Evolutionary conservation across 1,140 invertebrate species (phyloP), one percentile per base, ranked within the genome.

Genomic region (Eueides isabella): DNA sequence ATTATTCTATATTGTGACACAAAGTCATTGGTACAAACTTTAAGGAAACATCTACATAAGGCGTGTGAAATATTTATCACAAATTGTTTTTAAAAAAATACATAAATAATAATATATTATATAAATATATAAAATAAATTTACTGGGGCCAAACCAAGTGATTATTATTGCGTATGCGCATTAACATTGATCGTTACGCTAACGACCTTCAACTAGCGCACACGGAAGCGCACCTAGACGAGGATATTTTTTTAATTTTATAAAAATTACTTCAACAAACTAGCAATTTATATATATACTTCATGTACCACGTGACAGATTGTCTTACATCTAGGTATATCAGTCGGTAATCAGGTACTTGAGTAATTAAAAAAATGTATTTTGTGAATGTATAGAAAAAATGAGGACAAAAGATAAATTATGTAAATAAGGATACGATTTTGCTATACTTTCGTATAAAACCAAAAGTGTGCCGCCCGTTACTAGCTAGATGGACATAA

Each of bases 391-490:
- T 23, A 23, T 55, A 55, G 44, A 55, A 23, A 23, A 55, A 55
- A 55, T 23, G 48, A 55, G 48, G 23, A 23, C 48, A 55, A 55
- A 55, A 55, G 48, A 55, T 55, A 55, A 55, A 55, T 55, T 55
- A 55, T 55, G 48, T 55, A 55, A 55, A 55, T 55, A 55, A 26
- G 48, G 23, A 26, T 55, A 35, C 31, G 26, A 30, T 69, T 30
- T 74, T 41, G 9, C 30, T 41, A 48, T 41, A 66, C 61, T 29
- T 66, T 63, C 28, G 61, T 19, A 38, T 26, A 31, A 26, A 64
- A 1, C n/a, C 16, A 74, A 69, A 67, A 67, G 62, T 71, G 65
- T 75, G 73, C 74, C 74, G 67, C n/a, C 74, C 19, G 29, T 28
- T 67, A 67, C 26, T 26, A 65, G 33, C 62, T n/a, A n/a, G 35